Conservation (phyloP, 2,888 invertebrate species). For the Peribatodes rhomboidaria region DNA sequence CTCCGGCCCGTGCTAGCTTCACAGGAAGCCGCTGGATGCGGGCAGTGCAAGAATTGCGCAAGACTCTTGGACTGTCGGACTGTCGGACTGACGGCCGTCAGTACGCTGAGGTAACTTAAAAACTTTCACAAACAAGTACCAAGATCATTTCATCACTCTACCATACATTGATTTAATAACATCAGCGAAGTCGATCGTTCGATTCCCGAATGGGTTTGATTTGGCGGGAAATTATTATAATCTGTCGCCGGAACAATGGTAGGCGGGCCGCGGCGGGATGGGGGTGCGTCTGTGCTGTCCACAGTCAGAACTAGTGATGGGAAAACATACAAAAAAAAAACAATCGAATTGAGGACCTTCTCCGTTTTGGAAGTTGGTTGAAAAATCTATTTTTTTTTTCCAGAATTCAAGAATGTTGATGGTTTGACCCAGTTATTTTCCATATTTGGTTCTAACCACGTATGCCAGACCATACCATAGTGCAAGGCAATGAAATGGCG, state of each 20-base stretch:
- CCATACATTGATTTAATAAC: constrained; percentile 76
- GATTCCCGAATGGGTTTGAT: constrained; percentile 83
- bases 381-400: too few species aligned
- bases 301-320: constrained; percentile 35
- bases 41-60: background rate
- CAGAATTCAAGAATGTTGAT: too few species aligned
- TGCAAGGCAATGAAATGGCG: too few species aligned
- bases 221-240: constrained; percentile 83
- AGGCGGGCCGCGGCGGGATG: constrained; percentile 63
- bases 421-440: too few species aligned
- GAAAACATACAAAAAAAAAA: too few species aligned
- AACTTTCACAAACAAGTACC: constrained; percentile 47
- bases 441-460: too few species aligned
- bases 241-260: constrained; percentile 80
- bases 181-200: constrained; percentile 73
- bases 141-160: constrained; percentile 48
- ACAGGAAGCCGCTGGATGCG: too few species aligned
- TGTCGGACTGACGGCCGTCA: background rate
- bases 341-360: too few species aligned
- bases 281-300: constrained; percentile 55
- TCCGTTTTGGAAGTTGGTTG: too few species aligned
- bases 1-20: too few species aligned
- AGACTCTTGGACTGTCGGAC: background rate
- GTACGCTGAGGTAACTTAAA: background rate
- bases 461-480: too few species aligned